Evolutionary conservation across 2,797 vertebrate genomes (phyloP).

Genomic region (Sebastes iracundus): DNA sequence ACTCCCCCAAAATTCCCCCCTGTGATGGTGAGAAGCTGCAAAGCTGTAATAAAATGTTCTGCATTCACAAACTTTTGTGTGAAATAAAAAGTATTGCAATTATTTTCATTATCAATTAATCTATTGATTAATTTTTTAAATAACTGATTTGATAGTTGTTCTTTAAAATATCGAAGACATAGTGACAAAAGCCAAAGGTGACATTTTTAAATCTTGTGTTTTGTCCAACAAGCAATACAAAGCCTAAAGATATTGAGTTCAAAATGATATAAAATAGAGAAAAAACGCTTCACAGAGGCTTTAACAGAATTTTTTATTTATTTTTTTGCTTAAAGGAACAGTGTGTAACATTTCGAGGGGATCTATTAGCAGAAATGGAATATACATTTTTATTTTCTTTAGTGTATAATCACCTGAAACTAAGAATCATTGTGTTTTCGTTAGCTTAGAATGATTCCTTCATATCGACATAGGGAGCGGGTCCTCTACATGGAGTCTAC

Average conservation of each 20-base stretch:
- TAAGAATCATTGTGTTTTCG: no score
- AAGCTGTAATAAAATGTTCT: background rate
- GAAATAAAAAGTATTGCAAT: background rate
- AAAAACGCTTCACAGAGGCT: background rate
- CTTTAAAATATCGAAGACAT: background rate
- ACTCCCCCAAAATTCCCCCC: background rate
- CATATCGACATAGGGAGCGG: no score
- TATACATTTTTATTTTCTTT: no score
- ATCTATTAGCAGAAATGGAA: no score
- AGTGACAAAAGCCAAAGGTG: background rate
- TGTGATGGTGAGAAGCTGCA: background rate
- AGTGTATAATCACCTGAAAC: no score
- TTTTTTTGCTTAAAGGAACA: no score
- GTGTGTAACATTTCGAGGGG: no score
- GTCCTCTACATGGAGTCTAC: no score
- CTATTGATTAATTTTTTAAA: background rate
- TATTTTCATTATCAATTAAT: background rate
- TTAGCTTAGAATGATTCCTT: no score
- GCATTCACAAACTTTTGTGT: background rate
- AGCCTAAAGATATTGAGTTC: background rate
- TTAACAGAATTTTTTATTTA: background rate
- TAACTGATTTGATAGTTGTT: background rate
- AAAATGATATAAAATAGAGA: background rate
- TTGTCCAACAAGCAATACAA: background rate
- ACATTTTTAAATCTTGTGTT: background rate